Conservation (phyloP, 2,888 invertebrate species). For the Calameuta pallipes region DNA sequence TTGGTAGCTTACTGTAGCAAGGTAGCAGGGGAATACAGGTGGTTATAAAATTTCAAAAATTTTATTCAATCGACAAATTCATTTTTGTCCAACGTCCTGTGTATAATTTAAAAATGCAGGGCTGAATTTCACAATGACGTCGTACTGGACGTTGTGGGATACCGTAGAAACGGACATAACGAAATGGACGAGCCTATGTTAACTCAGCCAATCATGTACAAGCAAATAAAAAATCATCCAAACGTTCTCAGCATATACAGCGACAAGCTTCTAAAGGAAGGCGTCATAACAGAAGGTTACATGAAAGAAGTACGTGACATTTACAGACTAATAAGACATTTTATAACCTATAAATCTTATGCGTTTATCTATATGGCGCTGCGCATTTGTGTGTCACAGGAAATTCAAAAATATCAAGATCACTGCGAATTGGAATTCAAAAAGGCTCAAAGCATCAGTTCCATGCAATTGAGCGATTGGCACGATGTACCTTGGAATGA, state of each 20-base stretch:
- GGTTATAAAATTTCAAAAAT: slow-evolving; percentile 36
- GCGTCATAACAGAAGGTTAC: slow-evolving; percentile 77
- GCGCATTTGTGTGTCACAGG: slow-evolving; percentile 24
- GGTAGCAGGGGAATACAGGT: slow-evolving; percentile 89
- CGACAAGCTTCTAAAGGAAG: slow-evolving; percentile 78
- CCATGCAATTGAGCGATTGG: slow-evolving; percentile 82
- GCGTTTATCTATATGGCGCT: background rate
- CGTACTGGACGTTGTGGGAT: slow-evolving; percentile 84
- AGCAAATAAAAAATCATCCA: slow-evolving; percentile 76
- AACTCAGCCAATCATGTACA: slow-evolving; percentile 95
- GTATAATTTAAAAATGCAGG: slow-evolving; percentile 60
- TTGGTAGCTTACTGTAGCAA: slow-evolving; percentile 90
- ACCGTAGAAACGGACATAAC: slow-evolving; percentile 89
- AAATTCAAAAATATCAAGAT: slow-evolving; percentile 40
- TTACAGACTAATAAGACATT: slow-evolving; percentile 60
- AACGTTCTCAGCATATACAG: slow-evolving; percentile 79
- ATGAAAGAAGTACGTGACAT: slow-evolving; percentile 67
- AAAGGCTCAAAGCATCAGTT: slow-evolving; percentile 75
- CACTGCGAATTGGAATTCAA: slow-evolving; percentile 74
- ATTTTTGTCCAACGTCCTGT: background rate
- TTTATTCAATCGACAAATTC: too few species aligned
- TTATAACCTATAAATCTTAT: slow-evolving; percentile 41
- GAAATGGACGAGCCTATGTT: slow-evolving; percentile 96
- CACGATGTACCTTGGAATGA: slow-evolving; percentile 71
- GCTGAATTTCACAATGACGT: slow-evolving; percentile 88